Conservation (phyloP, 2,888 invertebrate genomes). For the Papilio protenor region DNA sequence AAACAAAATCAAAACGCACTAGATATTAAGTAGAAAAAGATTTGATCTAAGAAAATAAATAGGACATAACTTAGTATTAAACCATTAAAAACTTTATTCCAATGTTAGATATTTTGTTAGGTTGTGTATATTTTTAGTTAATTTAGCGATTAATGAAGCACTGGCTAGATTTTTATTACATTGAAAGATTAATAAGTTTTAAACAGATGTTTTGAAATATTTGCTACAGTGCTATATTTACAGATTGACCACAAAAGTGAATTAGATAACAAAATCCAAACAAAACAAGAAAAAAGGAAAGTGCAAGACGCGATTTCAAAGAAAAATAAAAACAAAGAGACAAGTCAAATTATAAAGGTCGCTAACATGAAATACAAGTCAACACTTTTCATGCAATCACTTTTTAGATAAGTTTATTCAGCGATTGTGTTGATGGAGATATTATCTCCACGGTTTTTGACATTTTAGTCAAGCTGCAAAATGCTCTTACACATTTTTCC, state of each 20-base stretch:
- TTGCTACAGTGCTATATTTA: background rate
- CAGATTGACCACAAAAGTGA: background rate
- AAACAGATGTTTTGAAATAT: background rate
- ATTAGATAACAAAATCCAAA: background rate
- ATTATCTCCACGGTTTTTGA: too few relatives aligned
- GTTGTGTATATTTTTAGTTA: background rate
- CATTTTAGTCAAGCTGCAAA: background rate
- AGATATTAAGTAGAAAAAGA: background rate
- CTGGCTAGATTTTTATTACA: background rate
- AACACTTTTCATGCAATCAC: background rate
- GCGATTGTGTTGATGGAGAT: background rate
- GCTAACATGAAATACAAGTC: background rate
- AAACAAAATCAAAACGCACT: background rate
- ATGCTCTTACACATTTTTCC: background rate
- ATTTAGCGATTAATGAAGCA: background rate
- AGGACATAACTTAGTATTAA: too few relatives aligned
- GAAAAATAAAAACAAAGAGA: background rate
- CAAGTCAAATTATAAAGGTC: background rate
- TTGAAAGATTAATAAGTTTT: background rate
- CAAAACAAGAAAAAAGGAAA: background rate
- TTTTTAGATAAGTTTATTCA: background rate
- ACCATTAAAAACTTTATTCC: background rate
- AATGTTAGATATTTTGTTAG: background rate
- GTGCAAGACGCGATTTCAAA: background rate
- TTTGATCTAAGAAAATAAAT: too few relatives aligned